These are phyloP conservation scores for Silurus aristotelis DNA, from an alignment of 2,797 vertebrate species.

Conservation along the genomic window DNA sequence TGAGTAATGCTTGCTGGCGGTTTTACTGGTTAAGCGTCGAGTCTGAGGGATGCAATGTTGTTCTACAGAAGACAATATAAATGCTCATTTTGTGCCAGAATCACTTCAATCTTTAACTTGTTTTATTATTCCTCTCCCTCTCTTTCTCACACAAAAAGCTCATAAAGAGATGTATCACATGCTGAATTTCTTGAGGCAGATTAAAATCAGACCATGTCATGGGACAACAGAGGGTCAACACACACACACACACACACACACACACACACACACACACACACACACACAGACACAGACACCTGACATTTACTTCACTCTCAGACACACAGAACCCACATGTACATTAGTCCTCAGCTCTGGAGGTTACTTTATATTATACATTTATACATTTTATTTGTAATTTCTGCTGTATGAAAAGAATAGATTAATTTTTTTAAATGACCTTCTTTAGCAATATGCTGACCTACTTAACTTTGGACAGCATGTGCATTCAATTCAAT, in stretches of 20 bases:
- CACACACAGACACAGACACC: constrained; percentile 29
- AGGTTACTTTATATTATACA: neutral
- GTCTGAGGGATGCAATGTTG: neutral
- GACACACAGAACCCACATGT: neutral
- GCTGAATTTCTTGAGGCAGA: constrained; percentile 35
- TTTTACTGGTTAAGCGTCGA: neutral
- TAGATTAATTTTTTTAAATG: too few species aligned
- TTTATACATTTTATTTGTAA: too few species aligned
- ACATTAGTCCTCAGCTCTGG: neutral
- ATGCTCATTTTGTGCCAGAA: neutral
- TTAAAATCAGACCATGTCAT: constrained; percentile 39
- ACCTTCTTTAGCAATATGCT: neutral
- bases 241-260: constrained; percentile 37
- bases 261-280: constrained; percentile 41
- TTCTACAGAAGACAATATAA: neutral
- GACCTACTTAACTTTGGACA: neutral
- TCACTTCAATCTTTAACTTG: neutral
- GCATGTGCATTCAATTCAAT: neutral
- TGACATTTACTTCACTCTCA: constrained; percentile 36
- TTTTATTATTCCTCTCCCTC: constrained; percentile 7
- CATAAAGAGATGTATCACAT: constrained; percentile 44
- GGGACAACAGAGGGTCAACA: constrained; percentile 33
- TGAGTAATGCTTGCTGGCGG: neutral
- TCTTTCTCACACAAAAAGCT: neutral
- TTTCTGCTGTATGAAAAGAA: too few species aligned